Evolutionary conservation across 2,888 invertebrate genomes (phyloP), one percentile per base, ranked within the genome.

Genomic region (Eupsilia transversa): DNA sequence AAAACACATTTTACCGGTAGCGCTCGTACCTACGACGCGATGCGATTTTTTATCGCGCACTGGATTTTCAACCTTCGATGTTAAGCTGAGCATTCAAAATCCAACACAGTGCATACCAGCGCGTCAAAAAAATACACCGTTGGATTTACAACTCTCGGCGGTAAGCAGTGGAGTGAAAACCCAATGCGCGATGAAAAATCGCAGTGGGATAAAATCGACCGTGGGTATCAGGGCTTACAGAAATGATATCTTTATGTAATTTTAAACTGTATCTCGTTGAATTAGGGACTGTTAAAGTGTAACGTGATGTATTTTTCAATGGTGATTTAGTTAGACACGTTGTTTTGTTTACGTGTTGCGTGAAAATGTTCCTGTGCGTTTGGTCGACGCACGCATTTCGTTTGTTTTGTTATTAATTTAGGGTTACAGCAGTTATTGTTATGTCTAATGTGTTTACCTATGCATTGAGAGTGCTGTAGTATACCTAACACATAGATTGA

Each of bases 401-500:
- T 92, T 93, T 92, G 89, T 92, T 92, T 91, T 89, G 86, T 80
- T 90, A 90, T 88, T 88, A 83, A 90, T 92, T 90, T 90, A 89
- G 89, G 85, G 87, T 88, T 88, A 86, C 88, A 87, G 83, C 82
- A 88, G 87, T 88, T 89, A 89, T 90, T 89, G 89, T 89, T 89
- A 82, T 86, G 84, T 41, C 83, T 88, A 90, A 90, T 89, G 88
- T 91, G 89, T 91, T 90, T 90, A n/a, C n/a, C n/a, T n/a, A 88
- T 87, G 74, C 71, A 79, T 79, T 74, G 81, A 75, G 84, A 86
- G 85, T 88, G 88, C 86, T 88, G 63, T 73, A 72, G 54, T 65
- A n/a, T 30, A 43, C 14, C 17, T 73, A 54, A 23, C n/a, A n/a
- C n/a, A n/a, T n/a, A 77, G 61, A 83, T 78, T 69, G 61, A 80